phyloP scores from a whole-genome alignment of 2,113 vertebrate genomes.

The Caranx ignobilis region DNA sequence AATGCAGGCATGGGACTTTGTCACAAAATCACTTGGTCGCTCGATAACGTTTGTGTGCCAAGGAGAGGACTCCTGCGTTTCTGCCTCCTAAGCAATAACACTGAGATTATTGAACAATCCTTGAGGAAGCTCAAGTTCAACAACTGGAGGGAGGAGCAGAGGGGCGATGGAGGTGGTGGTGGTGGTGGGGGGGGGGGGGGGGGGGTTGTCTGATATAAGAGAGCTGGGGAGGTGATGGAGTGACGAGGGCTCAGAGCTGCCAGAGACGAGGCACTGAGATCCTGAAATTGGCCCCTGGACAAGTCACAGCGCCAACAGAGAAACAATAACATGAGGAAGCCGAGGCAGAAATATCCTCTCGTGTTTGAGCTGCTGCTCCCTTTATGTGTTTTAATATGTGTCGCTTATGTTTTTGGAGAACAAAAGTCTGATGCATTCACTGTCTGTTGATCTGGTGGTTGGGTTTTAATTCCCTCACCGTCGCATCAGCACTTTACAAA shows the following conservation, averaged over 20 bases:
- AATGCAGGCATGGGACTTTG: conserved; percentile 60
- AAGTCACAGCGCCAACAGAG: conserved; percentile 14
- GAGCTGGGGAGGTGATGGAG: conserved; percentile 35
- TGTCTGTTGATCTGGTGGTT: not conserved
- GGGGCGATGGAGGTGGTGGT: not conserved
- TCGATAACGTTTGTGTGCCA: conserved; percentile 68
- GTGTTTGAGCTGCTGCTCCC: not conserved
- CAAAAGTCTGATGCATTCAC: not conserved
- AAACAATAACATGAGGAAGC: conserved; percentile 15
- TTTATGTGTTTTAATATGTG: conserved; percentile 9
- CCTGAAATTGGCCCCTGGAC: conserved; percentile 18
- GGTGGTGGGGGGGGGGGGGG: not conserved
- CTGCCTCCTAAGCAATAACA: conserved; percentile 80
- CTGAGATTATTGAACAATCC: conserved; percentile 74
- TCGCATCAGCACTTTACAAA: not conserved
- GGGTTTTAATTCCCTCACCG: not conserved
- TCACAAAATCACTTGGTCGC: conserved; percentile 63
- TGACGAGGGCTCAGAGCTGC: conserved; percentile 9
- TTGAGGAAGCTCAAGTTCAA: conserved; percentile 55
- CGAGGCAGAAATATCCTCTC: conserved; percentile 6
- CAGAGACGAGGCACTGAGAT: conserved; percentile 22
- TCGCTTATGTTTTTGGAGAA: not conserved
- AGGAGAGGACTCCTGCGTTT: conserved; percentile 59
- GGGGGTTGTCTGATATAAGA: not conserved
- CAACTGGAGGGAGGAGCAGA: not conserved